A percentile compares a stretch with the other conserved stretches of the same genome.
Evolutionary conservation across 2,888 invertebrate species (phyloP).

Genomic region (Junonia oenone): DNA sequence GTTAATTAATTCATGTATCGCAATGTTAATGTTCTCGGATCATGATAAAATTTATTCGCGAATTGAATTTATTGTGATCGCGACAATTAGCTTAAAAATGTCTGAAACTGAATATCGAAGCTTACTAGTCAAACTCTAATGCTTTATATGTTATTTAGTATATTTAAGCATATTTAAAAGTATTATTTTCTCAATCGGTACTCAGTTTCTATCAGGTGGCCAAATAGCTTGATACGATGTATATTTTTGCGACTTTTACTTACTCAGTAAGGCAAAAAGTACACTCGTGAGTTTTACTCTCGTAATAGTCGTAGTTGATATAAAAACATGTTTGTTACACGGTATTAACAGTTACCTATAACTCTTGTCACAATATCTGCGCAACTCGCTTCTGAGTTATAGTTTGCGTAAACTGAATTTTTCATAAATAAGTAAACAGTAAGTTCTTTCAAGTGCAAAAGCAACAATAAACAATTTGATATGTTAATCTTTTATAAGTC

Average conservation of each 20-base stretch:
- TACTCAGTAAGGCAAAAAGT: neutral
- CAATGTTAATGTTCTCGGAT: conserved; percentile 67
- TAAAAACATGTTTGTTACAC: too few relatives aligned
- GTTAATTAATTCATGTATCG: conserved; percentile 70
- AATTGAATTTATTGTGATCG: conserved; percentile 24
- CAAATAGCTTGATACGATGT: neutral
- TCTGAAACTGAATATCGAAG: conserved; percentile 25
- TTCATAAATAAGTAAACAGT: too few relatives aligned
- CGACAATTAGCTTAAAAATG: conserved; percentile 20
- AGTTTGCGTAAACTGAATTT: too few relatives aligned
- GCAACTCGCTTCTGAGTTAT: too few relatives aligned
- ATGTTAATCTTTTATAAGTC: too few relatives aligned
- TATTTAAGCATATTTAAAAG: conserved; percentile 15
- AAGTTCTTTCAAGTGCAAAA: too few relatives aligned
- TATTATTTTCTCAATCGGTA: conserved; percentile 16
- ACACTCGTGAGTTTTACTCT: too few relatives aligned
- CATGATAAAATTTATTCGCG: conserved; percentile 42
- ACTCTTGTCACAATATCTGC: too few relatives aligned
- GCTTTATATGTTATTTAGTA: conserved; percentile 26
- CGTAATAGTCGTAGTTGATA: too few relatives aligned
- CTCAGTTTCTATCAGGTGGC: conserved; percentile 5
- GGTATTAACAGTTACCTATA: too few relatives aligned
- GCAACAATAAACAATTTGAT: too few relatives aligned
- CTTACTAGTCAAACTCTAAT: conserved; percentile 24
- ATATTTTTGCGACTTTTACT: neutral